Percentiles rank a stretch among this genome's conserved stretches.
These are phyloP conservation scores for Numenius arquata DNA, from an alignment of 2,113 vertebrate genomes.

Conservation along the genomic window DNA sequence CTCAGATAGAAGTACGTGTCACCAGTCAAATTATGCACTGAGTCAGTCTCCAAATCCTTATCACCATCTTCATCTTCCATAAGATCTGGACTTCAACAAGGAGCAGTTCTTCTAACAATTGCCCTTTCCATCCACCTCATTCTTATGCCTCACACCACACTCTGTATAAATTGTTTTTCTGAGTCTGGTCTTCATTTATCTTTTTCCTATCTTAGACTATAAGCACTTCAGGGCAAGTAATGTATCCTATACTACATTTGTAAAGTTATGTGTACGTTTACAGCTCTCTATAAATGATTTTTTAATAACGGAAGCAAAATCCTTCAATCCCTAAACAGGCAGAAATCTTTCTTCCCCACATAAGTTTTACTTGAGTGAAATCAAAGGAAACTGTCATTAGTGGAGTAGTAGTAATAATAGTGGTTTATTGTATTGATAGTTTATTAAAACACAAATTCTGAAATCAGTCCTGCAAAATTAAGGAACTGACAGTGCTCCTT, in stretches of 20 bases:
- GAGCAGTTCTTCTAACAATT: neutral
- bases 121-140: neutral
- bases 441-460: neutral
- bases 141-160: neutral
- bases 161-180: neutral
- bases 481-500: neutral
- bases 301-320: neutral
- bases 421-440: neutral
- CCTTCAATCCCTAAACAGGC: neutral
- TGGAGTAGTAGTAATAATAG: neutral
- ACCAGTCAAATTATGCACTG: neutral
- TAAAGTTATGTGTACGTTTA: neutral
- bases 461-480: neutral
- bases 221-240: neutral
- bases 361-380: neutral
- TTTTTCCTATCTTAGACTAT: neutral
- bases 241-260: neutral
- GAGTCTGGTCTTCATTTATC: neutral
- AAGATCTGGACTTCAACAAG: neutral
- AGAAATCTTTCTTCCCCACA: neutral
- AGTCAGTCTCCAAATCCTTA: neutral
- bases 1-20: neutral
- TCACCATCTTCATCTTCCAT: neutral
- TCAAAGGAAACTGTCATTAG: neutral
- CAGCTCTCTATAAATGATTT: neutral